These are phyloP conservation scores for Scrobipalpa costella DNA, from an alignment of 2,888 invertebrate species.

Conservation along the genomic window DNA sequence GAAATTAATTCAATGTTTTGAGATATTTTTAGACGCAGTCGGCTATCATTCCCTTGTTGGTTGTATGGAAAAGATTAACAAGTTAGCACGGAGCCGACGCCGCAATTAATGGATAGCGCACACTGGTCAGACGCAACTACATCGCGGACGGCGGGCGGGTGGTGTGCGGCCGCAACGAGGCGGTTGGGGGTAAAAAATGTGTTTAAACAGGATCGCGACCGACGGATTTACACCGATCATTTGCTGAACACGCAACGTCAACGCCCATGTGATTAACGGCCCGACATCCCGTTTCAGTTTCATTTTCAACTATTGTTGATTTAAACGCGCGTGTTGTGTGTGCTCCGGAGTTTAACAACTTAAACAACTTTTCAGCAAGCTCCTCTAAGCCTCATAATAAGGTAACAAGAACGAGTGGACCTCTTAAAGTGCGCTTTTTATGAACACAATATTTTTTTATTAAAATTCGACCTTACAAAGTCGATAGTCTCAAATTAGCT, in stretches of 20 bases:
- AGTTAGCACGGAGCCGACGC: conserved; percentile 27
- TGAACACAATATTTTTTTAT: neutral
- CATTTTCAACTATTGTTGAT: conserved; percentile 17
- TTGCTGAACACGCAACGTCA: conserved; percentile 24
- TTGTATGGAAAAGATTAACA: conserved; percentile 36
- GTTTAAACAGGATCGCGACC: conserved; percentile 35
- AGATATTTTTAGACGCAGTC: neutral
- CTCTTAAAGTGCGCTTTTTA: neutral
- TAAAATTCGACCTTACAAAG: conserved; percentile 5
- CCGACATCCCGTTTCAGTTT: conserved; percentile 7
- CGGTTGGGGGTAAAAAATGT: conserved; percentile 42
- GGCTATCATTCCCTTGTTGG: conserved; percentile 29
- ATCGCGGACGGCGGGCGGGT: conserved; percentile 37
- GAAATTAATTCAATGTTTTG: neutral
- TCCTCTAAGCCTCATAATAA: conserved; percentile 10
- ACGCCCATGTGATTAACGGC: conserved; percentile 18
- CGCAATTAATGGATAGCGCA: conserved; percentile 47
- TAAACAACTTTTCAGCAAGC: neutral
- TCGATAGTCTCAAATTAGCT: conserved; percentile 20
- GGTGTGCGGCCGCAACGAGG: conserved; percentile 41
- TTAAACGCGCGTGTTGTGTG: neutral
- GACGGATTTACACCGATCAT: conserved; percentile 25
- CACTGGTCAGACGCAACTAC: conserved; percentile 46
- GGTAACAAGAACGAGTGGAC: neutral
- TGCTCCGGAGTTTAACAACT: neutral